Base-by-base conservation (phyloP, 2,888 invertebrate genomes). In the Drosophila dives region DNA sequence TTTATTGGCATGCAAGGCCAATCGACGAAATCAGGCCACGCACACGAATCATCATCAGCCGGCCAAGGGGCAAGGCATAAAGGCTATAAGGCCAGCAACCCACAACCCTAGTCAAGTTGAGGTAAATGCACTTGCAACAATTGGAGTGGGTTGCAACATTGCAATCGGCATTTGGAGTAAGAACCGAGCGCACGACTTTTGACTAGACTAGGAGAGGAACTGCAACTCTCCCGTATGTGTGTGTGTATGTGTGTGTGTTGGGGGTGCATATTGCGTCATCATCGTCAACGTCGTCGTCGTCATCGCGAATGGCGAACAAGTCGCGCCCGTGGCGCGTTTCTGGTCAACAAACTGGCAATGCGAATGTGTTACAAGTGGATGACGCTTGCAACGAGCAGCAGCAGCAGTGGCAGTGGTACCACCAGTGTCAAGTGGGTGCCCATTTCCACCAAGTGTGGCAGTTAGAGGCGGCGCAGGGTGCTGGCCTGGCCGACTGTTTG, bases 11-110 rank as follows among this genome's bases (percentile, higher is more conserved):
- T 69, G 70, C 83, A 89, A 87, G 86, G 88, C 86, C 86, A 88
- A 89, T 82, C 83, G 76, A 76, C 81, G 70, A 87, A 87, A 87
- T 81, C 83, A 89, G 86, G 86, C 89, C 87, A 87, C 89, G 89
- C 87, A 86, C 81, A 84, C 87, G 75, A 66, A 72, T 72, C 59
- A 64, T 63, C 56, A 8, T 55, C 38, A 55, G 23, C 72, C 36
- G 32, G 17, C 51, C 23, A 45, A 45, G 45, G 45, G 45, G 23
- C 8, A 40, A n/a, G 33, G 26, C 38, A 49, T 48, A 53, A 32
- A 53, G 40, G 51, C 23, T 69, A 63, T 32, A 66, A 69, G 68
- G 61, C 67, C 53, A 12, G 17, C 36, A n/a, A 20, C 58, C 33
- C 34, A 54, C 26, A 33, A 15, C 32, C 51, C 48, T 36, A 20